Percentiles rank a stretch among this genome's conserved stretches.
Evolutionary conservation across 2,888 invertebrate species (phyloP).

Genomic region (Pomacea canaliculata): DNA sequence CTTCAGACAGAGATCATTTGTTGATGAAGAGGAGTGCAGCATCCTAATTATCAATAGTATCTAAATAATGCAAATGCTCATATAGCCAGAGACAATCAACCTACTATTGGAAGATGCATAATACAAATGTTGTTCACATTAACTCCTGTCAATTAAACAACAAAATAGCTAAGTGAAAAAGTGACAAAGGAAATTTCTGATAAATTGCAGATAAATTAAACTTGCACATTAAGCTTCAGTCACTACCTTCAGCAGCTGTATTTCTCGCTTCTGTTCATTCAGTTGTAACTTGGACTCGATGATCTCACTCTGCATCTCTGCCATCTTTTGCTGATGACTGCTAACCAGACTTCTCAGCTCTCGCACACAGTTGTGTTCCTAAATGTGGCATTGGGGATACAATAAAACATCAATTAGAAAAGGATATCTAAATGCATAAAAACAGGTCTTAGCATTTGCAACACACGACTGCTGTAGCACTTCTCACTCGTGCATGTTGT

Average conservation of each 20-base stretch:
- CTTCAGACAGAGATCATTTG: not conserved
- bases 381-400: constrained; percentile 13
- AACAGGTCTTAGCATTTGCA: too few species aligned
- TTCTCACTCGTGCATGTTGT: too few species aligned
- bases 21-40: not conserved
- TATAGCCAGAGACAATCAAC: too few species aligned
- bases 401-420: too few species aligned
- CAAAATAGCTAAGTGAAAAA: not conserved
- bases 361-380: constrained; percentile 92
- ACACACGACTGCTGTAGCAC: too few species aligned
- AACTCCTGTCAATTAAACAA: not conserved
- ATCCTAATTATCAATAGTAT: too few species aligned
- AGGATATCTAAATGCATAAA: too few species aligned
- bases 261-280: constrained; percentile 89
- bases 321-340: constrained; percentile 87
- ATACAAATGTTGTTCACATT: not conserved
- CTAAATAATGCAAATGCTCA: too few species aligned
- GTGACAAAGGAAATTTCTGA: not conserved
- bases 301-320: constrained; percentile 87
- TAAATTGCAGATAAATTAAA: not conserved
- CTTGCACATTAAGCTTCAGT: not conserved
- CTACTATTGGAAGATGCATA: too few species aligned
- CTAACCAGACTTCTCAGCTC: constrained; percentile 87
- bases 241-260: constrained; percentile 86
- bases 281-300: constrained; percentile 88